Base-by-base conservation (phyloP, 2,888 invertebrate genomes). In the Leucoptera coffeella region DNA sequence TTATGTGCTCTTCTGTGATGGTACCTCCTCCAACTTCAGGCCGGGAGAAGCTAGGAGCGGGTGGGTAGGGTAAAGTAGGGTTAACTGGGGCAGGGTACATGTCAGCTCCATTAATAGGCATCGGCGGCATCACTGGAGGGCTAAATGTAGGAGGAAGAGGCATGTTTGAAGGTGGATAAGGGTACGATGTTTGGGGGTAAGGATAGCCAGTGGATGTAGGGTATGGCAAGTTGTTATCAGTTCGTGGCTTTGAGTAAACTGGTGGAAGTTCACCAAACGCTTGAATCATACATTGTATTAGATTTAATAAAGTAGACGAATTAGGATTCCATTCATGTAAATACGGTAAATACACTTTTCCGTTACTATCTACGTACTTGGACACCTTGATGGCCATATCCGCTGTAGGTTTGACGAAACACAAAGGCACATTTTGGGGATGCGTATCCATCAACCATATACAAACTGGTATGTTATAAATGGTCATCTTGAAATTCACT, bases 401-500 rank as follows among this genome's bases (percentile, higher is more conserved):
- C 15, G 82, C 47, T 4, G 99, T 99, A 7, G 99, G 99, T 55
- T 83, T 88, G 1, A 99, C 96, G 46, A 84, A 90, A 49, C 88
- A 88, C 64, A 97, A 83, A 1, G 99, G 99, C 15, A 96, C 92
- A 65, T 93, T 89, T 50, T 87, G 82, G 0, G 99, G 99, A 74
- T 99, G 94, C 4, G 94, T 95, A 47, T 97, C 94, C 82, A 93
- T 85, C 26, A 99, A 52, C 91, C 93, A 97, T 43, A 99, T 84
- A 48, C 88, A 86, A 21, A 99, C 81, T 9, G 99, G 99, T 54
- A 99, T 99, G 64, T 97, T 92, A 62, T 99, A 99, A 23, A 74
- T 78, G 30, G 76, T 71, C 64, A 91, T 88, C 78, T 88, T 92
- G 50, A 86, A 95, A 28, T 77, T 74, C 2, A 96, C 91, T 22